These are phyloP conservation scores for Athalia rosae DNA, from an alignment of 2,888 invertebrate genomes.

Conservation along the genomic window DNA sequence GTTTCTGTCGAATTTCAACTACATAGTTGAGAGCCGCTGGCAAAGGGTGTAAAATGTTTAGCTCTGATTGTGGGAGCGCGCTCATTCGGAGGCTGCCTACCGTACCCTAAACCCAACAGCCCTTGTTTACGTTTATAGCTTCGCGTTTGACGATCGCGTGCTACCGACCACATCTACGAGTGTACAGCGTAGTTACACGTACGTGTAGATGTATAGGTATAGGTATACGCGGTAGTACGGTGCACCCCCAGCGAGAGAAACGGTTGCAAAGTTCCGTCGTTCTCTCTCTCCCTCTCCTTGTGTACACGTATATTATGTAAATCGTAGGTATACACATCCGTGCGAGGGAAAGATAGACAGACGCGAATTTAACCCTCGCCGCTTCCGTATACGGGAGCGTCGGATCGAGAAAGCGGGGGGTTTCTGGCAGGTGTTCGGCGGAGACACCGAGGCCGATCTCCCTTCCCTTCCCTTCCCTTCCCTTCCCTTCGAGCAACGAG, in stretches of 20 bases:
- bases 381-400: not conserved
- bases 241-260: too few species aligned
- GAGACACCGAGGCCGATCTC: slow-evolving; percentile 28
- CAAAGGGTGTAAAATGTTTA: slow-evolving; percentile 68
- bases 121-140: slow-evolving; percentile 72
- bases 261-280: too few species aligned
- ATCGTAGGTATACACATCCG: not conserved
- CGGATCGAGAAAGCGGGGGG: slow-evolving; percentile 11
- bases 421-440: slow-evolving; percentile 34
- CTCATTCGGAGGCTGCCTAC: slow-evolving; percentile 60
- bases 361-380: not conserved
- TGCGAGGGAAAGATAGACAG: not conserved
- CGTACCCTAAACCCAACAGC: slow-evolving; percentile 60
- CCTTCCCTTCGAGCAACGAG: too few species aligned
- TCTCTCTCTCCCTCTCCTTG: too few species aligned
- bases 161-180: slow-evolving; percentile 51
- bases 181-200: slow-evolving; percentile 2
- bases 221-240: too few species aligned
- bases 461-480: too few species aligned
- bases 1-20: too few species aligned
- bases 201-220: slow-evolving; percentile 11
- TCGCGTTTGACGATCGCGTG: slow-evolving; percentile 70
- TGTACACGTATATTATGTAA: too few species aligned
- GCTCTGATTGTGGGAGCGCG: slow-evolving; percentile 67
- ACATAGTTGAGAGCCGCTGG: slow-evolving; percentile 54